phyloP scores from a whole-genome alignment of 2,888 invertebrate species.

The Pammene aurita region DNA sequence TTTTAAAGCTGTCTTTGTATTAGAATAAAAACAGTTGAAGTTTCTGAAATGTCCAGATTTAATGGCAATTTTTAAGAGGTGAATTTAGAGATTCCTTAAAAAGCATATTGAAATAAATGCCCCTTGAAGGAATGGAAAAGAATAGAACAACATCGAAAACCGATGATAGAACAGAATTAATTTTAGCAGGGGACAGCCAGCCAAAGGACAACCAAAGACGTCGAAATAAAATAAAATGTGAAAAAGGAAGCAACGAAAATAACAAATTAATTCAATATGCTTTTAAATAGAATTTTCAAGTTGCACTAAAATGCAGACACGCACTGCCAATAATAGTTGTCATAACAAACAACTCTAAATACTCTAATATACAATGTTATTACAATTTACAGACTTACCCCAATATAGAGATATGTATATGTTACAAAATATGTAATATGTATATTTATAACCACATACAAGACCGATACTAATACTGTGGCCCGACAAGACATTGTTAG shows the following conservation, averaged over 20 bases:
- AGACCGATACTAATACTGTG: slow-evolving; percentile 79
- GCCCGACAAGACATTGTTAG: slow-evolving; percentile 82
- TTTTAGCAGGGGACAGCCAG: slow-evolving; percentile 24
- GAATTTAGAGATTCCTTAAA: slow-evolving; percentile 71
- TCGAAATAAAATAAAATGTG: slow-evolving; percentile 43
- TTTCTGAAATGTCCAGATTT: slow-evolving; percentile 65
- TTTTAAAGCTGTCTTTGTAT: background rate
- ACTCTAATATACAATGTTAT: slow-evolving; percentile 64
- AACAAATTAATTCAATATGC: slow-evolving; percentile 79
- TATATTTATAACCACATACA: slow-evolving; percentile 79
- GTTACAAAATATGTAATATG: slow-evolving; percentile 74
- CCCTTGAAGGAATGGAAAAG: slow-evolving; percentile 42
- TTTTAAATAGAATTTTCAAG: slow-evolving; percentile 66
- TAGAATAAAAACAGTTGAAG: slow-evolving; percentile 6
- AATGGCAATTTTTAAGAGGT: slow-evolving; percentile 64
- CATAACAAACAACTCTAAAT: slow-evolving; percentile 63
- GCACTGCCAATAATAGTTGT: slow-evolving; percentile 76
- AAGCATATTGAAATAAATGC: slow-evolving; percentile 81
- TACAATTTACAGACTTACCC: slow-evolving; percentile 72
- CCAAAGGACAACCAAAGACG: slow-evolving; percentile 43
- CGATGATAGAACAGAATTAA: slow-evolving; percentile 15
- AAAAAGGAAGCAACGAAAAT: slow-evolving; percentile 43
- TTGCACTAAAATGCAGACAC: slow-evolving; percentile 85
- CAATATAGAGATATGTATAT: slow-evolving; percentile 69
- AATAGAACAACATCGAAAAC: slow-evolving; percentile 26